These are phyloP conservation scores for Uropsilus gracilis DNA, from an alignment of 2,113 vertebrate genomes.

Conservation along the genomic window DNA sequence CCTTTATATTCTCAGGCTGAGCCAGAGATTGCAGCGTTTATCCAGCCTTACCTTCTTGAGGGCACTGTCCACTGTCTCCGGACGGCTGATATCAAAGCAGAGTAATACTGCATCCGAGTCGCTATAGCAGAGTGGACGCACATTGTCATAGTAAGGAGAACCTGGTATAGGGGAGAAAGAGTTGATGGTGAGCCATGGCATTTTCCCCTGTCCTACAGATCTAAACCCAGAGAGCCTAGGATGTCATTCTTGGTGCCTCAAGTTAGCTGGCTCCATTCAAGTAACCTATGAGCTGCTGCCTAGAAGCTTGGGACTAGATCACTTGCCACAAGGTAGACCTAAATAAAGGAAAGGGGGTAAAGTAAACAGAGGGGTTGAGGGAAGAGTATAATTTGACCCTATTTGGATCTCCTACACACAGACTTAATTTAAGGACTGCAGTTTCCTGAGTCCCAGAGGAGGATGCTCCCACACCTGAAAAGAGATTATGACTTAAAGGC, in stretches of 20 bases:
- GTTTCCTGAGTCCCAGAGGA: slow-evolving; percentile 6
- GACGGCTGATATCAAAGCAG: slow-evolving; percentile 95
- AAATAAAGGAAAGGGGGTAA: not conserved
- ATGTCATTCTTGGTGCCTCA: not conserved
- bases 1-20: slow-evolving; percentile 7
- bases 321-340: not conserved
- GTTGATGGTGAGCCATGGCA: not conserved
- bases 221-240: not conserved
- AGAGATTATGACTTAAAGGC: not conserved
- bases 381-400: not conserved
- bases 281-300: not conserved
- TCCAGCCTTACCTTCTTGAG: slow-evolving; percentile 92
- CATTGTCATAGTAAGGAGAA: slow-evolving; percentile 97
- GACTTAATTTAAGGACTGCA: not conserved
- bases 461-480: not conserved
- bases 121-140: slow-evolving; percentile 97
- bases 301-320: not conserved
- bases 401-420: not conserved
- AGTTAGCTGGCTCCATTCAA: not conserved
- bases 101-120: slow-evolving; percentile 95
- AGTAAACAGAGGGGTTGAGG: not conserved
- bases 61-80: slow-evolving; percentile 92
- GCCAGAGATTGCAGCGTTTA: not conserved
- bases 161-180: slow-evolving; percentile 81
- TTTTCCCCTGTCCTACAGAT: not conserved